Conservation (phyloP, 2,113 vertebrate genomes). For the Megaceryle maxima region DNA sequence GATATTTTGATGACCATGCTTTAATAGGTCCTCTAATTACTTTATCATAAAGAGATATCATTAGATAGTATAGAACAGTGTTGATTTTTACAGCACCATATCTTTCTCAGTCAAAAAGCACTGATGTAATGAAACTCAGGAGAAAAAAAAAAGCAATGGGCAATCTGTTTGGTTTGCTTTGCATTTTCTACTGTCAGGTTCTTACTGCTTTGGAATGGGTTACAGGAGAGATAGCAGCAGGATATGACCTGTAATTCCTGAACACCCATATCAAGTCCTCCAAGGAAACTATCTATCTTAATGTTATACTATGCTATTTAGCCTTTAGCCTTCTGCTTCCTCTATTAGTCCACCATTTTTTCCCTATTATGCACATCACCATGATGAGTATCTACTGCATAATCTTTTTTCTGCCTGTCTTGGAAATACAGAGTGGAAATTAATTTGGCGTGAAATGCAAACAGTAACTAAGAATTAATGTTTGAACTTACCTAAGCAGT, state of each 20-base stretch:
- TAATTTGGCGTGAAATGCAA: constrained; percentile 30
- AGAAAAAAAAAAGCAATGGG: not conserved
- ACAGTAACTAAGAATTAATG: not conserved
- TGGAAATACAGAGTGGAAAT: not conserved
- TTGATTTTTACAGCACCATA: not conserved
- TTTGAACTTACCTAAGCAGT: not conserved
- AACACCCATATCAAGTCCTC: not conserved
- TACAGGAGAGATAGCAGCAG: not conserved
- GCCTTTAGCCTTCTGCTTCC: constrained; percentile 2
- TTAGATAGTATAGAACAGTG: not conserved
- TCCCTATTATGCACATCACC: not conserved
- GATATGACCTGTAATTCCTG: not conserved
- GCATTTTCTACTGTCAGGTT: not conserved
- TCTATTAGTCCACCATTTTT: not conserved
- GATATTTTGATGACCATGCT: constrained; percentile 6
- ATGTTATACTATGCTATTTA: not conserved
- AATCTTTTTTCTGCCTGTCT: not conserved
- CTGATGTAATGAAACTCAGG: not conserved
- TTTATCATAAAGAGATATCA: not conserved
- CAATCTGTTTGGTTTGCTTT: not conserved
- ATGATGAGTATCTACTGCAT: not conserved
- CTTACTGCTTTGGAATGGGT: not conserved
- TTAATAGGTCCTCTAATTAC: not conserved
- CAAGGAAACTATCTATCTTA: not conserved
- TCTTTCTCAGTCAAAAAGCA: not conserved